Evolutionary conservation across 1,140 invertebrate genomes (phyloP), one percentile per base, ranked within the genome.

Genomic region (Centruroides vittatus): DNA sequence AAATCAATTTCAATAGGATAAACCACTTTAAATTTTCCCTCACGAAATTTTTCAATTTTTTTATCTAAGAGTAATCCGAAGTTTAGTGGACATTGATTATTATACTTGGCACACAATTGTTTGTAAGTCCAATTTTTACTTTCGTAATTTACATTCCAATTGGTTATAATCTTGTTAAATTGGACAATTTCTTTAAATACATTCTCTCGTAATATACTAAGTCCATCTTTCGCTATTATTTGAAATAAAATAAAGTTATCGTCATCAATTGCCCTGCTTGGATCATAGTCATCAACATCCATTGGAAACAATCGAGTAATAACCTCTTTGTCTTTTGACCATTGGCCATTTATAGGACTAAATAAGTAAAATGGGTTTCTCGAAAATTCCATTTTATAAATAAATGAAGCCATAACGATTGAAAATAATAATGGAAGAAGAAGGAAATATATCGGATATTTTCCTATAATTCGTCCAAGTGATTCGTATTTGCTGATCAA

Each of bases 281-380:
- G 55, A 56, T 66, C 65, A 35, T 65, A 66, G 13, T 62, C 50
- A 35, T 52, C 59, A 12, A 58, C 47, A 41, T 66, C 65, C 58
- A 64, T 65, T 4, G 65, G 65, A 50, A 66, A 66, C 1, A 62
- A 13, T 1, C 57, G 57, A 10, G 92, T 88, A 35, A 89, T 86
- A 56, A 90, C 80, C 35, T 82, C 79, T 65, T 89, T 79, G 68
- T 93, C 89, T 53, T 79, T 73, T 61, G 71, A 72, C 6, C 70
- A 86, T 58, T 84, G 84, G 0, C 89, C 89, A 67, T 86, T 84
- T 57, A 89, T 78, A 0, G 89, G 89, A n/a, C 88, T 89, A 76
- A 93, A 93, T 5, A 93, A 78, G 74, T 91, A 93, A 71, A 92
- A 89, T 1, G 89, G 89, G 74, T 93, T 89, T 72, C 90, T 89